These are phyloP conservation scores for Crenuchus spilurus DNA, from an alignment of 2,797 vertebrate species.

Conservation along the genomic window DNA sequence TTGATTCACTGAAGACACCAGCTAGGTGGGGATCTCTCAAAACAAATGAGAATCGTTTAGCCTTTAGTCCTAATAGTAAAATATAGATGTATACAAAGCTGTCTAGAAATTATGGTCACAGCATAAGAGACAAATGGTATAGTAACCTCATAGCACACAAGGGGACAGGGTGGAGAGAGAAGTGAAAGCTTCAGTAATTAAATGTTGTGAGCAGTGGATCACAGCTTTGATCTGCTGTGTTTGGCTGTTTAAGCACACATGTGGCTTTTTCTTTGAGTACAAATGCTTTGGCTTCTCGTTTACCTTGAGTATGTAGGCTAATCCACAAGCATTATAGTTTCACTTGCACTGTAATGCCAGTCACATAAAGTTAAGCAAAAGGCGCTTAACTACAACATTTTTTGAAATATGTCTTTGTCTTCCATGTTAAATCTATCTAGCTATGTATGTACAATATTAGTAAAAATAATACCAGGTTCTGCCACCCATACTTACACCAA, in stretches of 20 bases:
- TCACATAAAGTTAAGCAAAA: not conserved
- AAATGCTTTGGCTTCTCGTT: not conserved
- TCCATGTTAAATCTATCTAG: not conserved
- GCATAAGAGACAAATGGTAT: not conserved
- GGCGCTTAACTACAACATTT: not conserved
- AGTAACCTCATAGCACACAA: not conserved
- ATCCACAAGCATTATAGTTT: not conserved
- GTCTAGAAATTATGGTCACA: not conserved
- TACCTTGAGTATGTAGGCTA: not conserved
- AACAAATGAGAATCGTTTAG: conserved; percentile 12
- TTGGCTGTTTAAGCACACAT: too few species aligned
- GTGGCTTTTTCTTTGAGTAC: too few species aligned
- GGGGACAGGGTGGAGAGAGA: not conserved
- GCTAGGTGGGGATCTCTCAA: conserved; percentile 10
- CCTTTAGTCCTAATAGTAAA: not conserved
- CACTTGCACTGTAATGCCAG: not conserved
- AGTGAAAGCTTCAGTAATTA: not conserved
- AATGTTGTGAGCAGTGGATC: not conserved
- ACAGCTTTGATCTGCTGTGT: too few species aligned
- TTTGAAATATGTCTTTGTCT: not conserved
- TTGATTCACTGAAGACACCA: conserved; percentile 30
- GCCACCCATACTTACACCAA: too few species aligned
- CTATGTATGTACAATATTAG: too few species aligned
- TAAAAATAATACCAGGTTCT: too few species aligned
- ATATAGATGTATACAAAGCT: not conserved